Percentiles rank a stretch among this genome's conserved stretches.
These are phyloP conservation scores for Nipponacmea schrenckii DNA, from an alignment of 2,888 invertebrate species.

Conservation along the genomic window DNA sequence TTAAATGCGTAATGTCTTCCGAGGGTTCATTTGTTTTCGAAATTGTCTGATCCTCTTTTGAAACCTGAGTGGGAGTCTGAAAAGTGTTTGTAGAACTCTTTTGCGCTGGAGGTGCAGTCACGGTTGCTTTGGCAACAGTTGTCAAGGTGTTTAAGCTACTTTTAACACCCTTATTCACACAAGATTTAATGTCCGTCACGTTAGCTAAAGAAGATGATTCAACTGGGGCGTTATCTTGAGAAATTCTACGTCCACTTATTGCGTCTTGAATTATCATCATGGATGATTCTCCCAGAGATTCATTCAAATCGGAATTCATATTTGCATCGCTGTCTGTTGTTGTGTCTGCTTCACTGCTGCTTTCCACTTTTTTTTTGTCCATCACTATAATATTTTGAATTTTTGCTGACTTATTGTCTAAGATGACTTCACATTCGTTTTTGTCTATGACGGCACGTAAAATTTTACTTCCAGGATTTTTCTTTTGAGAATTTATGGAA, in stretches of 20 bases:
- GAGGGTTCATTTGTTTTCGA: no score
- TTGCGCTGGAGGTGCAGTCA: no score
- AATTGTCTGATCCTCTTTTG: no score
- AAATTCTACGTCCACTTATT: background rate
- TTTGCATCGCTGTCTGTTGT: background rate
- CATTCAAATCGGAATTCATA: background rate
- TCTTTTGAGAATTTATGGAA: background rate
- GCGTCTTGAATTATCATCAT: background rate
- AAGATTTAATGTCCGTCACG: no score
- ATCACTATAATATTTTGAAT: background rate
- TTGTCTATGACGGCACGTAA: background rate
- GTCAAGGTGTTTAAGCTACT: no score
- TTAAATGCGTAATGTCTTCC: no score
- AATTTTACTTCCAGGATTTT: background rate
- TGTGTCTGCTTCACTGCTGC: background rate
- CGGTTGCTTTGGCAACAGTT: no score
- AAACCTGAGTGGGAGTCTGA: no score
- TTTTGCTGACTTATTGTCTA: background rate
- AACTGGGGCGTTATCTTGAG: no score
- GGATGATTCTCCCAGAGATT: background rate
- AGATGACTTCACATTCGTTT: background rate
- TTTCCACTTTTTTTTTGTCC: background rate
- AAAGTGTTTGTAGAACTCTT: no score
- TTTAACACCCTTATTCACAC: no score
- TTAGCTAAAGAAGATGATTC: no score